Conservation (phyloP, 2,113 vertebrate genomes). For the Periophthalmodon schlosseri region DNA sequence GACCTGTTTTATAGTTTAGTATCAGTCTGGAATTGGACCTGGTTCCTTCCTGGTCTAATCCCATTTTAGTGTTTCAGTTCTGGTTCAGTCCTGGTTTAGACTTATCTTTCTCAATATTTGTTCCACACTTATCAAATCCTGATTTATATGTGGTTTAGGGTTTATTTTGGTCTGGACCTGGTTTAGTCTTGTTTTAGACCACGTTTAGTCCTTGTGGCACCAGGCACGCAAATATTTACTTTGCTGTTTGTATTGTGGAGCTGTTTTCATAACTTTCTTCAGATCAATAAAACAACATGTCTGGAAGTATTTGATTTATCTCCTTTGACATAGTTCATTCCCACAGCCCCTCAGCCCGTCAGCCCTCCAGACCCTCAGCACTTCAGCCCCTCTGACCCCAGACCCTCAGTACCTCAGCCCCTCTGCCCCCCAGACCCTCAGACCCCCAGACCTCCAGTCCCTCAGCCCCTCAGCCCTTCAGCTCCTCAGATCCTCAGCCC, state of each 20-base stretch:
- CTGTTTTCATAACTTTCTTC: background rate
- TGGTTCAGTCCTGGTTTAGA: background rate
- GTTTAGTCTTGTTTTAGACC: background rate
- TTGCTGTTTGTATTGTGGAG: background rate
- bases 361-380: too few relatives aligned
- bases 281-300: slow-evolving; percentile 9
- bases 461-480: too few relatives aligned
- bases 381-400: too few relatives aligned
- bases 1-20: too few relatives aligned
- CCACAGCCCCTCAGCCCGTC: background rate
- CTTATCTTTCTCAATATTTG: too few relatives aligned
- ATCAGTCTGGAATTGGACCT: background rate
- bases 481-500: too few relatives aligned
- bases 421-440: too few relatives aligned
- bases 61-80: too few relatives aligned
- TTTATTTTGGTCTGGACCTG: background rate
- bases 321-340: slow-evolving; percentile 8
- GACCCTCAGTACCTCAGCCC: too few relatives aligned
- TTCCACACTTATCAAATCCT: too few relatives aligned
- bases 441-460: too few relatives aligned
- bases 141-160: background rate
- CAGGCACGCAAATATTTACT: background rate
- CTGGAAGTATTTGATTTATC: background rate
- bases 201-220: background rate
- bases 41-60: background rate